Evolutionary conservation across 2,797 vertebrate species (phyloP).

Genomic region (Bovichtus diacanthus): DNA sequence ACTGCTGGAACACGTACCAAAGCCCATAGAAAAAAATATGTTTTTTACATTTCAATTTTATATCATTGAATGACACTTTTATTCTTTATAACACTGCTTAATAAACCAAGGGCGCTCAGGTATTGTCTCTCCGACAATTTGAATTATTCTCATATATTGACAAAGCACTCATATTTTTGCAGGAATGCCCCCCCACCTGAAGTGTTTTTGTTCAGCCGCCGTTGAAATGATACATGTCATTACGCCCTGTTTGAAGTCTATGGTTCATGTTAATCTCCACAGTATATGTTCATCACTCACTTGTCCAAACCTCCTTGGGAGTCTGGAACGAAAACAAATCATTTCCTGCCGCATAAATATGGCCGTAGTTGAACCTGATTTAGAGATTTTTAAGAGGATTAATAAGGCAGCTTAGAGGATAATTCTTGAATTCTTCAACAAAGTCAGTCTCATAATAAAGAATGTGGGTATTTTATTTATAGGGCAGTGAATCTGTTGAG

Average conservation of each 20-base stretch:
- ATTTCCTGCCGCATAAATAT: neutral
- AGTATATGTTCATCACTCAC: neutral
- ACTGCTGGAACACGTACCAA: neutral
- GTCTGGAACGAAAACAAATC: conserved; percentile 6
- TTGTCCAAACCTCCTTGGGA: conserved; percentile 14
- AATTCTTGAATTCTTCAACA: neutral
- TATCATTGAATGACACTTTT: too few relatives aligned
- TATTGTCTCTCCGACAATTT: neutral
- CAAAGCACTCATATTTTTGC: neutral
- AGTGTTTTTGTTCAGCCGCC: neutral
- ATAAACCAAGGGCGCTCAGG: neutral
- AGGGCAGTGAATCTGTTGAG: conserved; percentile 22
- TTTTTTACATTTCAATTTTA: neutral
- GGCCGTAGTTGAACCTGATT: conserved; percentile 1
- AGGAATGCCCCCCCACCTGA: neutral
- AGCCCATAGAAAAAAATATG: neutral
- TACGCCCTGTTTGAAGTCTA: neutral
- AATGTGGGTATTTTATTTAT: conserved; percentile 3
- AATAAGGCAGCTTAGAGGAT: neutral
- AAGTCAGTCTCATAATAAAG: conserved; percentile 6
- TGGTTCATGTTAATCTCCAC: neutral
- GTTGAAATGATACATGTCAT: neutral
- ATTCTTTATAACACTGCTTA: neutral
- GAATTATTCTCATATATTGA: neutral
- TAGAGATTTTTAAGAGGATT: conserved; percentile 13